Base-by-base conservation (phyloP, 2,888 invertebrate species). In the Diarsia rubi region DNA sequence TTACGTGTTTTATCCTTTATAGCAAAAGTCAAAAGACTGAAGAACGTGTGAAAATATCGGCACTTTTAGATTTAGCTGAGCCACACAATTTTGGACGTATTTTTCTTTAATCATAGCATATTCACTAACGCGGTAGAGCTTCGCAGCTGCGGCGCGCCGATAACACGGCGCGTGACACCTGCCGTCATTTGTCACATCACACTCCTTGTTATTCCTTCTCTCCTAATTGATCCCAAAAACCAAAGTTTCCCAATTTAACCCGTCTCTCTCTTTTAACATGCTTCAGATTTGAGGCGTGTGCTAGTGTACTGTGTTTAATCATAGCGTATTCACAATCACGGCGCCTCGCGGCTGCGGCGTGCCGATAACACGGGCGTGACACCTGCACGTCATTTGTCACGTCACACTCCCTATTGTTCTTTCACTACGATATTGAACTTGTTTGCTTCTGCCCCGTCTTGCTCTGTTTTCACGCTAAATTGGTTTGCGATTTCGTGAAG, bases 321-420 rank as follows among this genome's bases (percentile, higher is more conserved):
- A 81, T 73, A 81, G 81, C 74, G 78, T 82, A 83, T 87, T 88
- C 83, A 77, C 81, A 84, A 90, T 85, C 84, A 86, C 84, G 77
- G 77, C 67, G 81, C 78, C 82, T 84, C 82, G 85, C 63, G 85
- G 88, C 92, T 92, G 92, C 82, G 85, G 87, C 85, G 81, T 81
- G 82, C 89, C 89, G 93, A 93, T 93, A 93, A 88, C 87, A 85
- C 78, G 81, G 72, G 69, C 91, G 91, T 93, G 94, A 93, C 94
- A 95, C 95, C 94, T 95, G 95, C 92, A 92, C 90, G 91, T 95
- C 95, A 94, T 96, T 96, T 96, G 95, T 95, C 95, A 95, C 92
- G 92, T 88, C 90, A 86, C 88, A 87, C 73, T 84, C 86, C 86
- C 86, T 92, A 91, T 91, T 91, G 91, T 93, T 93, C 91, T 91